These are phyloP conservation scores for Chaenodraco wilsoni DNA, from an alignment of 2,797 vertebrate species.

Conservation along the genomic window DNA sequence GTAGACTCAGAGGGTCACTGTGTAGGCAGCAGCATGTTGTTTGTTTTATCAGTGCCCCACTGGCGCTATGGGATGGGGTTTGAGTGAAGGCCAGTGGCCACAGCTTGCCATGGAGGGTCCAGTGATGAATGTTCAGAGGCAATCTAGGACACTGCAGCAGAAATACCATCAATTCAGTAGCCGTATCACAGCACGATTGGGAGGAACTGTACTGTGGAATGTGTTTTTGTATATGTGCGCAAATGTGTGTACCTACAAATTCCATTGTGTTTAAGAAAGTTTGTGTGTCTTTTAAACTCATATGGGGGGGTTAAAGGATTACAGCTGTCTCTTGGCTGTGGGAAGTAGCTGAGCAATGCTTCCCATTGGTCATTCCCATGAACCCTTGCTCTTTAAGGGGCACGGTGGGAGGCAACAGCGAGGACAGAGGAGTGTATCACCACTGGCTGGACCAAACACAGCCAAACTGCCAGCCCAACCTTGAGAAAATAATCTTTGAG, in stretches of 20 bases:
- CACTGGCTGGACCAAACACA: slow-evolving; percentile 62
- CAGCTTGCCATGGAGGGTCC: slow-evolving; percentile 83
- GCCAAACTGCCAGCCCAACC: slow-evolving; percentile 75
- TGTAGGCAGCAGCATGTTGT: slow-evolving; percentile 73
- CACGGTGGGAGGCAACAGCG: slow-evolving; percentile 83
- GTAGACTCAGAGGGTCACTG: slow-evolving; percentile 71
- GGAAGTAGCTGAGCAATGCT: slow-evolving; percentile 93
- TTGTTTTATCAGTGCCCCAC: slow-evolving; percentile 82
- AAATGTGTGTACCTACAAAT: slow-evolving; percentile 66
- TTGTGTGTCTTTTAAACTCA: slow-evolving; percentile 68
- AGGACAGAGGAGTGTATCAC: slow-evolving; percentile 80
- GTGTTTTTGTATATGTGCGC: slow-evolving; percentile 47
- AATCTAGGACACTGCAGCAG: slow-evolving; percentile 86
- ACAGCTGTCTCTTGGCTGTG: slow-evolving; percentile 96
- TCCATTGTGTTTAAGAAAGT: slow-evolving; percentile 64
- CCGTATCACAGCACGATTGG: slow-evolving; percentile 78
- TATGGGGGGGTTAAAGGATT: slow-evolving; percentile 87
- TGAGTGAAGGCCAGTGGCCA: slow-evolving; percentile 83
- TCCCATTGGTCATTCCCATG: slow-evolving; percentile 96
- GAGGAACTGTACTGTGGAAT: slow-evolving; percentile 56
- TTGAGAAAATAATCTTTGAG: slow-evolving; percentile 18
- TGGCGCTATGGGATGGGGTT: slow-evolving; percentile 77
- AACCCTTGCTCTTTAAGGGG: slow-evolving; percentile 89
- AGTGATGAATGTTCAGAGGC: slow-evolving; percentile 86
- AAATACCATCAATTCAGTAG: slow-evolving; percentile 88